Percentiles rank a stretch among this genome's conserved stretches.
phyloP scores from a whole-genome alignment of 35 echinoderm and acorn worm species.

The Patiria miniata region DNA sequence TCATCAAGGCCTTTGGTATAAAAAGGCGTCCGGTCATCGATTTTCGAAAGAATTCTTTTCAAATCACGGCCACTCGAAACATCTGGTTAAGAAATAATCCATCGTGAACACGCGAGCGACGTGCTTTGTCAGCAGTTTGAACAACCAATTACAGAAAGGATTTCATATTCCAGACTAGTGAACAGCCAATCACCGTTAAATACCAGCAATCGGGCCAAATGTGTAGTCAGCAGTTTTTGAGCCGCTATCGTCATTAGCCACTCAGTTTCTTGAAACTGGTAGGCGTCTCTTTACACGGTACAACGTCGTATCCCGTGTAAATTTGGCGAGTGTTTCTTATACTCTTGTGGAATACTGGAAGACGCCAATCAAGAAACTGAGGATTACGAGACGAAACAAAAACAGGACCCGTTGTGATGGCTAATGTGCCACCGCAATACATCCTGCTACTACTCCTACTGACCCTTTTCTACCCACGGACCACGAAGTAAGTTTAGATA shows the following conservation, averaged over 20 bases:
- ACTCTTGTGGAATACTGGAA: slow-evolving; percentile 21
- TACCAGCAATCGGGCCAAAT: background rate
- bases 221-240: background rate
- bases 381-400: background rate
- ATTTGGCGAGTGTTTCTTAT: background rate
- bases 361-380: background rate
- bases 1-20: background rate
- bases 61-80: background rate
- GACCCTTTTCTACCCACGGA: slow-evolving; percentile 1
- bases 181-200: background rate
- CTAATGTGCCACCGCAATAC: slow-evolving; percentile 1
- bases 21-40: background rate
- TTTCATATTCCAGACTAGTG: background rate
- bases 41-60: background rate
- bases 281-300: background rate
- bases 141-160: background rate
- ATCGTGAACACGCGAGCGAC: background rate
- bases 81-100: slow-evolving; percentile 24
- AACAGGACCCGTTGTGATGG: background rate
- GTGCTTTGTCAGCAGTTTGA: background rate
- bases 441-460: background rate
- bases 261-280: background rate
- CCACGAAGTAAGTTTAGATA: slow-evolving; percentile 11
- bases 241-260: slow-evolving; percentile 4
- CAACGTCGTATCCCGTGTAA: background rate